These are phyloP conservation scores for Eretmochelys imbricata DNA, from an alignment of 2,113 vertebrate genomes.

Conservation along the genomic window DNA sequence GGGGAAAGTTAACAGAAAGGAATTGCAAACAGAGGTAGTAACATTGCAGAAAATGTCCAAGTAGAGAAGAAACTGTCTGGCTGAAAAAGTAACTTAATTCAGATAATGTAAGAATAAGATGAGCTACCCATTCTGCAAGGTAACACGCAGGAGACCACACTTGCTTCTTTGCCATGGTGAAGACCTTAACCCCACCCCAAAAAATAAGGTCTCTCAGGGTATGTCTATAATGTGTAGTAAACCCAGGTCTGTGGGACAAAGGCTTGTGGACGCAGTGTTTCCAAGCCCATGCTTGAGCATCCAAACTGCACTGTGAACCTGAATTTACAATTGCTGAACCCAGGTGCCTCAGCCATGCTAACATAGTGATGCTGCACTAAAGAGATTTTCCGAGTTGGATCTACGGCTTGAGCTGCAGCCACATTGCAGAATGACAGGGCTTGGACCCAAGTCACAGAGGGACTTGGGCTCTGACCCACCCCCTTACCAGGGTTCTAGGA, in stretches of 20 bases:
- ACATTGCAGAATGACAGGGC: too few relatives aligned
- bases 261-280: neutral
- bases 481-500: too few relatives aligned
- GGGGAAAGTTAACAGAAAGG: conserved; percentile 30
- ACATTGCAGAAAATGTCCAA: conserved; percentile 2
- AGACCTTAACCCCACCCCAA: neutral
- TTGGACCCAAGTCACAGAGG: too few relatives aligned
- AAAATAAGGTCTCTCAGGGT: neutral
- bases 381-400: too few relatives aligned
- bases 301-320: too few relatives aligned
- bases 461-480: neutral
- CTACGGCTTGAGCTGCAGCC: too few relatives aligned
- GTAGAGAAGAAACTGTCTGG: neutral
- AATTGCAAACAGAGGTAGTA: conserved; percentile 46
- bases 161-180: neutral
- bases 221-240: too few relatives aligned
- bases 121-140: neutral
- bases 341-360: too few relatives aligned
- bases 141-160: neutral
- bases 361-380: too few relatives aligned
- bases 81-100: neutral
- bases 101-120: neutral
- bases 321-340: too few relatives aligned
- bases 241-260: neutral
- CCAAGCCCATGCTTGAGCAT: too few relatives aligned